A percentile compares a stretch with the other conserved stretches of the same genome.
Conservation (phyloP, 1,140 invertebrate genomes). For the Drosophila pseudoananassae region DNA sequence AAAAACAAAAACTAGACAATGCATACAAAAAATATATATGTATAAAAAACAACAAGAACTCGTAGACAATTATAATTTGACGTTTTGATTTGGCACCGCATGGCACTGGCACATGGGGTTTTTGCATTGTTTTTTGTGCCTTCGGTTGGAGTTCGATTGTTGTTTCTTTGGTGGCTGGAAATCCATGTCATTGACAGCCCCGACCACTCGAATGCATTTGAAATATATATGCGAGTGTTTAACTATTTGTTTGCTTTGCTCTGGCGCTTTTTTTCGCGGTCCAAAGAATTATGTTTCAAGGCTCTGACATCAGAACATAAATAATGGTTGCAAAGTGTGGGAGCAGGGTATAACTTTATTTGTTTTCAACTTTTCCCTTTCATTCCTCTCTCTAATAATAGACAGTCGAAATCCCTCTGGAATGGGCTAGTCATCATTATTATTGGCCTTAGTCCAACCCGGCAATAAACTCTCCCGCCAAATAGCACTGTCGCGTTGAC, state of each 20-base stretch:
- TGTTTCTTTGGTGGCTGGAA: constrained; percentile 50
- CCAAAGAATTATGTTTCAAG: constrained; percentile 58
- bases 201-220: constrained; percentile 29
- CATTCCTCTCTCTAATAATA: constrained; percentile 21
- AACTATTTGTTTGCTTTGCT: constrained; percentile 59
- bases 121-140: constrained; percentile 40
- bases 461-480: constrained; percentile 61
- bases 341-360: constrained; percentile 1
- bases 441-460: constrained; percentile 77
- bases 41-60: constrained; percentile 40
- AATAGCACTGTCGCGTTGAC: constrained; percentile 70
- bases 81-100: constrained; percentile 76
- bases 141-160: constrained; percentile 22
- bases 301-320: constrained; percentile 29
- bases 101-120: constrained; percentile 41
- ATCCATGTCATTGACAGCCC: constrained; percentile 79
- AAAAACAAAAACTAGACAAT: constrained; percentile 20
- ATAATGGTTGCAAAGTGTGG: constrained; percentile 14
- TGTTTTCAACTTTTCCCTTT: background rate
- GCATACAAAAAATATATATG: constrained; percentile 1
- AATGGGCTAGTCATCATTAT: constrained; percentile 27
- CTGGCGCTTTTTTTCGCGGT: constrained; percentile 19
- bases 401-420: constrained; percentile 16
- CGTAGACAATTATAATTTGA: constrained; percentile 82
- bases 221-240: constrained; percentile 35